Evolutionary conservation across 2,797 vertebrate genomes (phyloP), one percentile per base, ranked within the genome.

Genomic region (Thunnus albacares): DNA sequence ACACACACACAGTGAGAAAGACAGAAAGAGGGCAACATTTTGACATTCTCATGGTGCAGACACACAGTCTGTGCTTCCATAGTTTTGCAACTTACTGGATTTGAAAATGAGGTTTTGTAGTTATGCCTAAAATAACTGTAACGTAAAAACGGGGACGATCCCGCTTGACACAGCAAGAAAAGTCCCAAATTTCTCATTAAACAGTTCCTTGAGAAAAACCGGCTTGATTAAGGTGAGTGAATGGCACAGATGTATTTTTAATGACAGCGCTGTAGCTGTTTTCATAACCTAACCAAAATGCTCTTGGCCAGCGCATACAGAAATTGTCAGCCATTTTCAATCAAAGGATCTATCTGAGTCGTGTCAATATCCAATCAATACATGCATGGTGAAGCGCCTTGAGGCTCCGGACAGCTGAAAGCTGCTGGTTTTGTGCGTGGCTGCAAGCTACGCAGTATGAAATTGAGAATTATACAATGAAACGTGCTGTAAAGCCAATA

Each of bases 401-500:
- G 61, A 41, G 69, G 64, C 76, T 90, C 74, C 62, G 67, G 86
- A 85, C 81, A 77, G 76, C 83, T 80, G 71, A 84, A 81, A 78
- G 76, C 83, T 80, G 71, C 65, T 49, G 47, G 71, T 43, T 75
- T 70, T 55, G 81, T 76, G 87, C 79, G 85, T 89, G 90, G 83
- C 91, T 90, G 90, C 84, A 53, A 92, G 86, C 93, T 94, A 94
- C 93, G 93, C 92, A 94, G 90, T 87, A 93, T 83, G 83, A 93
- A 93, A 93, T 92, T 64, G 80, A 70, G 56, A 84, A 83, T 78
- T 68, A 80, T 35, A 81, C 84, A 75, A 81, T 77, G 26, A 79
- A 60, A 82, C 14, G 57, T 45, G 20, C 33, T n/a, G 64, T 59
- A 60, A 55, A 75, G 68, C 58, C 24, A 1, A 58, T 51, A 77